Percentiles rank a stretch among this genome's conserved stretches.
Evolutionary conservation across 2,113 vertebrate species (phyloP).

Genomic region (Cephalopholis sonnerati): DNA sequence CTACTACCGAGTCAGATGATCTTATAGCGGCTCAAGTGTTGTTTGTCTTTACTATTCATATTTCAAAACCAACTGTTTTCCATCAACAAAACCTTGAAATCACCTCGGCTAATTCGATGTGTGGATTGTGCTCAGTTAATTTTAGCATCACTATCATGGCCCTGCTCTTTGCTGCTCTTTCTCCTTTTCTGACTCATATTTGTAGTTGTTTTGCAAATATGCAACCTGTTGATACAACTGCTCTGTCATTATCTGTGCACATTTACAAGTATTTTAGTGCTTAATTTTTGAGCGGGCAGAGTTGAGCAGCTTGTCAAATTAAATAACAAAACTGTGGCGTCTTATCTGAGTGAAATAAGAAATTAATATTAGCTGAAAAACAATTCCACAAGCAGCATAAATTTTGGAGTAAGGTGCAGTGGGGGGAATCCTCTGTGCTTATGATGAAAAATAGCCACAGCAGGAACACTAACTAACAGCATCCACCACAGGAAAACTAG

Average conservation of each 20-base stretch:
- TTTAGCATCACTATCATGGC: not conserved
- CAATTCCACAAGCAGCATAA: not conserved
- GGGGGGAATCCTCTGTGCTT: not conserved
- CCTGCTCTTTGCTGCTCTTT: not conserved
- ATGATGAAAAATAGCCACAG: slow-evolving; percentile 7
- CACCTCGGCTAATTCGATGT: not conserved
- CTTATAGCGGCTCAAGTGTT: slow-evolving; percentile 26
- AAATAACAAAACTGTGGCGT: not conserved
- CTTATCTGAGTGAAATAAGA: not conserved
- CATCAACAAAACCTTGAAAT: slow-evolving; percentile 18
- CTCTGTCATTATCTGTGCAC: not conserved
- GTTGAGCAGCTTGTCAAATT: not conserved
- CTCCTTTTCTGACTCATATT: not conserved
- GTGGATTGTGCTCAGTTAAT: not conserved
- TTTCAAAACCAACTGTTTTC: slow-evolving; percentile 20
- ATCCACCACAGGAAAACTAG: not conserved
- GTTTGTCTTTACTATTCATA: slow-evolving; percentile 24
- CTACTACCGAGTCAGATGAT: slow-evolving; percentile 44
- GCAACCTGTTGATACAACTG: not conserved
- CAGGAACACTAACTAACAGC: slow-evolving; percentile 1
- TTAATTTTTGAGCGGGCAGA: not conserved
- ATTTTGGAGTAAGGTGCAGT: not conserved
- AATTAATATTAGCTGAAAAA: not conserved
- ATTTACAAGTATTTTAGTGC: not conserved
- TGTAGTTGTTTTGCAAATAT: slow-evolving; percentile 5